Base-by-base conservation (phyloP, 2,888 invertebrate genomes). In the Cantharis rustica region DNA sequence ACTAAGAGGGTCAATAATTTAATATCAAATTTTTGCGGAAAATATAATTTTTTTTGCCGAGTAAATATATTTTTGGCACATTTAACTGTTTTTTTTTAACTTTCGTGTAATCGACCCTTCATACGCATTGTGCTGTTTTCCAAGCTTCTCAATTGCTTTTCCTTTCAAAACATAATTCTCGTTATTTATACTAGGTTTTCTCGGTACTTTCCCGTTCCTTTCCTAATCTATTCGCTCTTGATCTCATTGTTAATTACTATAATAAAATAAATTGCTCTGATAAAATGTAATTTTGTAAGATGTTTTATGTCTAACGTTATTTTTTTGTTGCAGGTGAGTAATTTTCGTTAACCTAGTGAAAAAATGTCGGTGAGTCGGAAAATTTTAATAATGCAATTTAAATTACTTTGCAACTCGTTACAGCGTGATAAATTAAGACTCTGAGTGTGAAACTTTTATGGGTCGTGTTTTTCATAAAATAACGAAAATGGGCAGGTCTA, bases 351-450 rank as follows among this genome's bases (percentile, higher is more conserved):
- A 66, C n/a, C 20, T 13, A 20, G 17, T 47, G n/a, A 47, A 47
- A 47, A 47, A 47, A 9, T n/a, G 47, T 47, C n/a, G 47, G 47
- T 47, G 47, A 47, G 47, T 47, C 64, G 10, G 16, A 17, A 15
- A 16, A 23, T 76, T 79, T 79, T 79, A 79, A 79, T 79, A 79
- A 74, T 73, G 76, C 73, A 71, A 75, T 77, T 77, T 74, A 74
- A 77, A 77, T 77, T 77, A 77, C 77, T 77, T 72, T 63, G 73
- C 71, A 74, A 77, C 74, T 68, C 27, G 74, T 71, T 76, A 73
- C 72, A 23, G 62, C 69, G 69, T 76, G 75, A 72, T 72, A 69
- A 66, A 76, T 69, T 76, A 47, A 69, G 70, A 66, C 64, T 73
- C 76, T 76, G 74, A 76, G 79, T 74, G 64, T 26, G 31, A 79